A percentile compares a stretch with the other conserved stretches of the same genome.
phyloP scores from a whole-genome alignment of 1,140 invertebrate genomes.

The Drosophila serrata region DNA sequence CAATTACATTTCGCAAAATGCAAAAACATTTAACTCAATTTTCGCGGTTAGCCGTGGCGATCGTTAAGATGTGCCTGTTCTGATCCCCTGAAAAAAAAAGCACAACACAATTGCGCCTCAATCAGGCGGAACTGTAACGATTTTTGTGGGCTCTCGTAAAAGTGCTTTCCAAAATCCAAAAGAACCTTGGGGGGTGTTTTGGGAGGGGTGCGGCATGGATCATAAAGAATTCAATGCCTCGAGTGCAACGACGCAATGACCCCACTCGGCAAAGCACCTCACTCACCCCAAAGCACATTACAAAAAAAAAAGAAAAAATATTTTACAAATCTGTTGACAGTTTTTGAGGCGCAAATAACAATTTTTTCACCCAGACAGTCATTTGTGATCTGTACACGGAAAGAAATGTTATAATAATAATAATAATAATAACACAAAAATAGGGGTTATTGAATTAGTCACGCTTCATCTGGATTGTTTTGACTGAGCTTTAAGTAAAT shows the following conservation, averaged over 20 bases:
- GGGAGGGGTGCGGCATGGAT: conserved; percentile 29
- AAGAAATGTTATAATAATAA: background rate
- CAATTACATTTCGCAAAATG: conserved; percentile 46
- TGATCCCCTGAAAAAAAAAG: background rate
- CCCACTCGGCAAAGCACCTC: conserved; percentile 12
- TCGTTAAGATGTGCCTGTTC: conserved; percentile 32
- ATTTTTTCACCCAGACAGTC: conserved; percentile 19
- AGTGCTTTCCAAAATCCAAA: conserved; percentile 23
- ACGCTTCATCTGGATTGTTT: background rate
- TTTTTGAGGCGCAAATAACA: conserved; percentile 63
- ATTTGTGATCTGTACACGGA: conserved; percentile 14
- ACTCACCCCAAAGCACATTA: conserved; percentile 23
- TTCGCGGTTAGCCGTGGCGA: conserved; percentile 42
- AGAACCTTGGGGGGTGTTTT: background rate
- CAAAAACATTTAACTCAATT: conserved; percentile 56
- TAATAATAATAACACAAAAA: background rate
- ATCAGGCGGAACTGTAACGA: conserved; percentile 71
- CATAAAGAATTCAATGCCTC: conserved; percentile 64
- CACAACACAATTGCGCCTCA: conserved; percentile 34
- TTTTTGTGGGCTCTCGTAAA: conserved; percentile 37
- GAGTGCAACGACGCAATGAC: conserved; percentile 35
- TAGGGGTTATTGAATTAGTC: background rate
- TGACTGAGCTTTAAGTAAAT: background rate
- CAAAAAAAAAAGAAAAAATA: conserved; percentile 1
- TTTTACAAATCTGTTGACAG: conserved; percentile 71